phyloP scores from a whole-genome alignment of 2,113 vertebrate species.

The Tonatia bakeri region DNA sequence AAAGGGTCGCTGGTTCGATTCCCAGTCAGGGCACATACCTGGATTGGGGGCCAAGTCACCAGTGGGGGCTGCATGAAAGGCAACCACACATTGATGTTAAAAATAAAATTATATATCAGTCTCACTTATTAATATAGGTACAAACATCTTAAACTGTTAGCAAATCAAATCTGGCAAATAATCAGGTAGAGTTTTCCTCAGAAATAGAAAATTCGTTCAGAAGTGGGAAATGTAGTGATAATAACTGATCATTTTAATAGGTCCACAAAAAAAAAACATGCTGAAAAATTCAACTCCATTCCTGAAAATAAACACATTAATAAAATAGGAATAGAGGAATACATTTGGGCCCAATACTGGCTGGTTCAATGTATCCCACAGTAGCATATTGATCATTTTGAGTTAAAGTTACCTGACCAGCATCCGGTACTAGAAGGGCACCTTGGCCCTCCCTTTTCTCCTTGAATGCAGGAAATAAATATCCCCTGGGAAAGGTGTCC shows the following conservation, averaged over 20 bases:
- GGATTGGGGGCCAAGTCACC: too few species aligned
- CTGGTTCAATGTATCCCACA: neutral
- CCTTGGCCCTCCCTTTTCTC: neutral
- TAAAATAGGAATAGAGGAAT: neutral
- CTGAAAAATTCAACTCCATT: conserved; percentile 17
- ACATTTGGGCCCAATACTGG: neutral
- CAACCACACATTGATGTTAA: too few species aligned
- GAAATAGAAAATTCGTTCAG: neutral
- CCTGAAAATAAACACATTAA: neutral
- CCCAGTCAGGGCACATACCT: too few species aligned
- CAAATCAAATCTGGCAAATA: neutral
- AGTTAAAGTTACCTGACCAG: neutral
- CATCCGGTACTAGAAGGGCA: too few species aligned
- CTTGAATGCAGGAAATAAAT: neutral
- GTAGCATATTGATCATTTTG: neutral
- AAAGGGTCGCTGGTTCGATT: too few species aligned
- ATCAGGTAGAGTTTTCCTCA: neutral
- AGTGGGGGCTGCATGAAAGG: too few species aligned
- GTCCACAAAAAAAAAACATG: neutral
- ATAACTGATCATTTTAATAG: neutral
- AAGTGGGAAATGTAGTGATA: neutral
- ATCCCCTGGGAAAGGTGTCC: neutral
- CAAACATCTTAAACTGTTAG: neutral
- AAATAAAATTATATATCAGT: neutral
- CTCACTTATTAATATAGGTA: neutral